phyloP scores from a whole-genome alignment of 2,797 vertebrate genomes.

The Gymnoscopelus microlampas region DNA sequence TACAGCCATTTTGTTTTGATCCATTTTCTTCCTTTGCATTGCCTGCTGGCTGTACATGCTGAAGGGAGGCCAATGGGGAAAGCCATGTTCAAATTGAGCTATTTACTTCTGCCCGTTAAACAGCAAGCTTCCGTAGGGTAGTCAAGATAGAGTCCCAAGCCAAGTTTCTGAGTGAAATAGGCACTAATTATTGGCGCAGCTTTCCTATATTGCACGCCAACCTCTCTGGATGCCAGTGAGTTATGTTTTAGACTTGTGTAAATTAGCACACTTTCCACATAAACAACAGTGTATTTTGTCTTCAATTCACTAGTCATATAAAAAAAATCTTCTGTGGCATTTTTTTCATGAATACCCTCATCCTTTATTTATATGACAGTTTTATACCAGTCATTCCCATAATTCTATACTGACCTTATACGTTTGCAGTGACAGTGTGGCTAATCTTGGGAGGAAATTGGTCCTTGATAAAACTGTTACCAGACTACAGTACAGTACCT shows the following conservation, averaged over 20 bases:
- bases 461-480: conserved; percentile 40
- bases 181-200: conserved; percentile 48
- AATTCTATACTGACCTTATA: not conserved
- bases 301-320: conserved; percentile 19
- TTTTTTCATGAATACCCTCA: not conserved
- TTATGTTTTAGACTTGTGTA: conserved; percentile 43
- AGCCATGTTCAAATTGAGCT: conserved; percentile 46
- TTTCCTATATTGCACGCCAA: conserved; percentile 36
- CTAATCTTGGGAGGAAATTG: conserved; percentile 30
- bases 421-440: not conserved
- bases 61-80: conserved; percentile 36
- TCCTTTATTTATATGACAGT: not conserved
- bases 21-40: conserved; percentile 44
- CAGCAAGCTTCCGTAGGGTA: conserved; percentile 43
- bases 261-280: conserved; percentile 25
- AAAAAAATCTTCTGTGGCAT: not conserved
- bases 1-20: conserved; percentile 80
- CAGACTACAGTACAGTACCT: conserved; percentile 14
- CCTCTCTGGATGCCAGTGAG: conserved; percentile 42
- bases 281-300: not conserved
- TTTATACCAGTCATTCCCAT: not conserved
- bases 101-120: conserved; percentile 56
- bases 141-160: conserved; percentile 15
- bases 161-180: conserved; percentile 46
- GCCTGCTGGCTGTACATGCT: conserved; percentile 41